phyloP scores from a whole-genome alignment of 2,888 invertebrate genomes.

The Agriopis aurantiaria region DNA sequence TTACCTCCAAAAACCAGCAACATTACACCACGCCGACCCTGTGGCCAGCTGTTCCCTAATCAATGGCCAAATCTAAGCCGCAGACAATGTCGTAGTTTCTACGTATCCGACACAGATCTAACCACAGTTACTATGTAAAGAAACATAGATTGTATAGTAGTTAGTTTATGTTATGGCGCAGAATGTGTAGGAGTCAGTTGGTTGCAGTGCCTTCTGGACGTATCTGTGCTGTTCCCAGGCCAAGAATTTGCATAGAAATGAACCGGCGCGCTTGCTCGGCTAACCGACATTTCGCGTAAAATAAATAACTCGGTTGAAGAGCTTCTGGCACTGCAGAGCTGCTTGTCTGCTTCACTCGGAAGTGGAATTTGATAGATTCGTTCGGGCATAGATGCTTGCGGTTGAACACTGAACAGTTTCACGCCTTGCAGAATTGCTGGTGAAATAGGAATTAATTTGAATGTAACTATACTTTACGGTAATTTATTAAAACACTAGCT shows the following conservation, averaged over 20 bases:
- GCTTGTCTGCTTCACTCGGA: conserved; percentile 12
- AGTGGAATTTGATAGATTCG: conserved; percentile 33
- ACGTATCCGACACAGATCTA: conserved; percentile 2
- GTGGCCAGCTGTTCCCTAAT: conserved; percentile 43
- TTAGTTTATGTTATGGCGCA: conserved; percentile 14
- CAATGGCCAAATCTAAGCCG: conserved; percentile 37
- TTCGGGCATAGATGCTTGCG: conserved; percentile 26
- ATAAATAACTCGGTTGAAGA: conserved; percentile 68
- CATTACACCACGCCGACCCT: conserved; percentile 24
- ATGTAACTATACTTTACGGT: background rate
- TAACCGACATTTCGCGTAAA: conserved; percentile 77
- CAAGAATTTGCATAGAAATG: conserved; percentile 82
- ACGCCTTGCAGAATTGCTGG: conserved; percentile 23
- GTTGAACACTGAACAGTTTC: conserved; percentile 29
- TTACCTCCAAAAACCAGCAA: conserved; percentile 33
- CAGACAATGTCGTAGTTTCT: conserved; percentile 25
- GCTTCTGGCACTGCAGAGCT: conserved; percentile 31
- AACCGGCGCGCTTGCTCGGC: conserved; percentile 64
- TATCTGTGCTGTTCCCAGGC: conserved; percentile 31
- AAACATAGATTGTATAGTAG: conserved; percentile 13
- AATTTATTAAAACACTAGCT: too few relatives aligned
- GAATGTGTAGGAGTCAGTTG: conserved; percentile 18
- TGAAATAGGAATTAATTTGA: background rate
- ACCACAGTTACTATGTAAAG: conserved; percentile 11
- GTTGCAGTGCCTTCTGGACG: conserved; percentile 30